phyloP scores from a whole-genome alignment of 2,797 vertebrate genomes.

The Lepilemur septentrionalis region DNA sequence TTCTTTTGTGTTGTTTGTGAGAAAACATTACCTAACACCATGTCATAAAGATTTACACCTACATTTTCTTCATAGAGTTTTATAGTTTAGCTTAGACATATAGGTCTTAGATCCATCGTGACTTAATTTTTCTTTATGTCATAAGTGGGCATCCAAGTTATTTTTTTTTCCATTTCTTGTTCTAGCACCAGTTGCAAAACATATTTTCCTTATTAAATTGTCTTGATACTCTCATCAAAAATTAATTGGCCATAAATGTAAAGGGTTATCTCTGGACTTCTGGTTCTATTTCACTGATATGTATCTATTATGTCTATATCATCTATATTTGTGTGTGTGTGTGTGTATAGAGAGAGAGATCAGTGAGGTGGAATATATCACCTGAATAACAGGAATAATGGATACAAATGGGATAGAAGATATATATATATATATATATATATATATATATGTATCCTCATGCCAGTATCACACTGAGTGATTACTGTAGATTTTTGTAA shows the following conservation, averaged over 20 bases:
- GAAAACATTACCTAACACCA: not conserved
- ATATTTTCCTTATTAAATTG: not conserved
- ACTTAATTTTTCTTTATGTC: not conserved
- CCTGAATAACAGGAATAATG: not conserved
- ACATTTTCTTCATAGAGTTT: not conserved
- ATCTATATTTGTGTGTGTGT: not conserved
- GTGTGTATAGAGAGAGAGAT: too few species aligned
- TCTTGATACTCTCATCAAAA: not conserved
- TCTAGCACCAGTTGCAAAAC: not conserved
- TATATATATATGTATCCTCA: not conserved
- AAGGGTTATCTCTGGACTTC: not conserved
- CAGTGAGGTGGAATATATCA: not conserved
- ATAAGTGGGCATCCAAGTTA: not conserved
- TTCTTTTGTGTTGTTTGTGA: not conserved
- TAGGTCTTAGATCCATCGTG: not conserved
- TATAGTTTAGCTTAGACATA: not conserved
- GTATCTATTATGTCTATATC: not conserved
- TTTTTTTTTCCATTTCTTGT: not conserved
- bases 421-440: not conserved
- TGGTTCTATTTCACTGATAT: not conserved
- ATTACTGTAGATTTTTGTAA: not conserved
- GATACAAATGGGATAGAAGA: not conserved
- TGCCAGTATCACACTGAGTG: not conserved
- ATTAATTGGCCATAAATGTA: not conserved
- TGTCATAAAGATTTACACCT: not conserved